Percentiles rank a stretch among this genome's conserved stretches.
Conservation (phyloP, 2,888 invertebrate species). For the Phrixothrix hirtus region DNA sequence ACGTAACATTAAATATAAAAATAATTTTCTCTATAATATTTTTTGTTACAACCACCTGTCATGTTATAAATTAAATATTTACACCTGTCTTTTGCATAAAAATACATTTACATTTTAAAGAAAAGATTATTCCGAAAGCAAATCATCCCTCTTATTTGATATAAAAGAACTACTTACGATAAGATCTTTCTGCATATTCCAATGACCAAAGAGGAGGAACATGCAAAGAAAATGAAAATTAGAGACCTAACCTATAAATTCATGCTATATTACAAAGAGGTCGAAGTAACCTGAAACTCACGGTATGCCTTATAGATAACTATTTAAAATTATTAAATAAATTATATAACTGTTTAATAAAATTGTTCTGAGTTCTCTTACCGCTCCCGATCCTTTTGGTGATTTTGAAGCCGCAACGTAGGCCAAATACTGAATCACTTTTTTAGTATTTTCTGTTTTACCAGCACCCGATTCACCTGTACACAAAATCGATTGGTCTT, state of each 20-base stretch:
- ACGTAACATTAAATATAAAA: not conserved
- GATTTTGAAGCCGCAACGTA: slow-evolving; percentile 98
- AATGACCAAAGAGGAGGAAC: slow-evolving; percentile 44
- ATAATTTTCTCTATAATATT: not conserved
- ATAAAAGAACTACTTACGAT: slow-evolving; percentile 54
- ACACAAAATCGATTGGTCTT: slow-evolving; percentile 99
- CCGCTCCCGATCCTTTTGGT: slow-evolving; percentile 86
- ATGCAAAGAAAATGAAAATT: slow-evolving; percentile 52
- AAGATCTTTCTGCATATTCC: slow-evolving; percentile 55
- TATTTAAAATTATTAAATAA: not conserved
- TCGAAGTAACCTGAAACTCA: not conserved
- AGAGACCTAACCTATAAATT: slow-evolving; percentile 18
- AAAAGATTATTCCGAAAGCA: no score
- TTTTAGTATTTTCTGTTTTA: slow-evolving; percentile 99
- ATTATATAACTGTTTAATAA: no score
- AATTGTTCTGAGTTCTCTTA: slow-evolving; percentile 58
- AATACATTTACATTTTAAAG: no score
- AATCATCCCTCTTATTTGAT: slow-evolving; percentile 6
- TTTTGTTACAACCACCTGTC: not conserved
- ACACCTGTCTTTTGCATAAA: no score
- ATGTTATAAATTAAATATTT: not conserved
- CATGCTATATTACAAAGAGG: not conserved
- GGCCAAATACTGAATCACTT: slow-evolving; percentile 99
- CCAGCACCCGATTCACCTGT: slow-evolving; percentile 99
- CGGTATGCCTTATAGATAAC: no score